Percentiles rank a stretch among this genome's conserved stretches.
phyloP scores from a whole-genome alignment of 1,140 invertebrate species.

The Leptinotarsa lineolata region DNA sequence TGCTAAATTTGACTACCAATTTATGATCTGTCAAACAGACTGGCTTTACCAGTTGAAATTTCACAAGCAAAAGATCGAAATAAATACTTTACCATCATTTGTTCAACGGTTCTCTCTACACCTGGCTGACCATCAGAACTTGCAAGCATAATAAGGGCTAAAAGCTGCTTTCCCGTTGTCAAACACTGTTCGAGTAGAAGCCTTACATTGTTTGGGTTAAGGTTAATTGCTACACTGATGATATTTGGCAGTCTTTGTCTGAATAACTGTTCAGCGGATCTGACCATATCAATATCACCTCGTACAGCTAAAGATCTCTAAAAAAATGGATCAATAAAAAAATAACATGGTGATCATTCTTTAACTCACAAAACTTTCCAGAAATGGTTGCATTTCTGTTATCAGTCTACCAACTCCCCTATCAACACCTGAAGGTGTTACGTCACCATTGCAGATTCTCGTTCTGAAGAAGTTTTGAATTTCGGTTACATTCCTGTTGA shows the following conservation, averaged over 20 bases:
- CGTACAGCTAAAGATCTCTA: conserved; percentile 40
- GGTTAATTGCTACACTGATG: conserved; percentile 43
- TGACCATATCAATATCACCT: conserved; percentile 51
- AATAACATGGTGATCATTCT: background rate
- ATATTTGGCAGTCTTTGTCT: conserved; percentile 46
- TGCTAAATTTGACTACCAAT: too few relatives aligned
- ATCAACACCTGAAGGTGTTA: conserved; percentile 45
- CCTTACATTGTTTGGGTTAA: conserved; percentile 35
- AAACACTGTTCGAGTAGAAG: conserved; percentile 40
- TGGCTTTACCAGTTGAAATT: too few relatives aligned
- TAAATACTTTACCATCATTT: conserved; percentile 44
- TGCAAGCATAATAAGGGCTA: conserved; percentile 44
- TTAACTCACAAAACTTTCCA: conserved; percentile 48
- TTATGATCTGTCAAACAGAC: too few relatives aligned
- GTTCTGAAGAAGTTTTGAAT: conserved; percentile 58
- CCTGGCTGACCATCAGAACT: conserved; percentile 46
- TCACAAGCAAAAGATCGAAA: background rate
- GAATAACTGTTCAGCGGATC: conserved; percentile 46
- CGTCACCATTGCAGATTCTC: conserved; percentile 56
- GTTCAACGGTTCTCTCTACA: conserved; percentile 46
- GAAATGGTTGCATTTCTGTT: conserved; percentile 48
- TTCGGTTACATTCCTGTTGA: conserved; percentile 51
- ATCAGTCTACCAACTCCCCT: conserved; percentile 48
- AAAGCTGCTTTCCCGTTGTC: conserved; percentile 38
- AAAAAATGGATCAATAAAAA: background rate